Evolutionary conservation across 1,140 invertebrate species (phyloP).

Genomic region (Cheumatopsyche charites): DNA sequence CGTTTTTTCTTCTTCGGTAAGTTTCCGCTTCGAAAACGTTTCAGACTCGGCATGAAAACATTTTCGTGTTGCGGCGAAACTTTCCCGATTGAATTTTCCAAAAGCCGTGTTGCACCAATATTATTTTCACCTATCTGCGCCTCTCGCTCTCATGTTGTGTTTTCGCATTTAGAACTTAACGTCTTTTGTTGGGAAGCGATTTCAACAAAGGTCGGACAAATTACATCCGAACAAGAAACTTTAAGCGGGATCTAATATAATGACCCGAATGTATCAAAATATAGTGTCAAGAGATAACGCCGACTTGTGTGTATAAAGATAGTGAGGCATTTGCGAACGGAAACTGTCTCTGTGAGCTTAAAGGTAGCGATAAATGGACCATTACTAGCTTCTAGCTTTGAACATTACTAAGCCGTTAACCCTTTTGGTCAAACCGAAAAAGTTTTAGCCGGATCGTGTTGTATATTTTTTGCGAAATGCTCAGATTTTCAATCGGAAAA

Average conservation of each 20-base stretch:
- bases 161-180: too few species aligned
- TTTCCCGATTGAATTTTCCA: constrained; percentile 11
- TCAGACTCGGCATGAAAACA: too few species aligned
- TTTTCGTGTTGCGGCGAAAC: constrained; percentile 1
- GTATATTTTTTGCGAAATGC: neutral
- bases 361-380: constrained; percentile 43
- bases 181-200: too few species aligned
- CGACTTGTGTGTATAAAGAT: constrained; percentile 11
- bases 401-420: constrained; percentile 20
- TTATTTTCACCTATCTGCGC: too few species aligned
- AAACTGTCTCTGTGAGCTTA: constrained; percentile 41
- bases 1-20: too few species aligned
- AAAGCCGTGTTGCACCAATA: neutral
- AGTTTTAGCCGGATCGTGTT: neutral
- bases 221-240: too few species aligned
- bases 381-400: constrained; percentile 32
- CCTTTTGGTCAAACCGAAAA: constrained; percentile 6
- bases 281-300: constrained; percentile 5
- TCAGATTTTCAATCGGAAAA: neutral
- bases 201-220: too few species aligned
- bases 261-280: constrained; percentile 6
- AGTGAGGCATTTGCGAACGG: constrained; percentile 30
- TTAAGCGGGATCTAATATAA: constrained; percentile 1
- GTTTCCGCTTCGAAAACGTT: too few species aligned
- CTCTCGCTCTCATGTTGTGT: too few species aligned